These are phyloP conservation scores for Calliopsis andreniformis DNA, from an alignment of 1,140 invertebrate species.

Conservation along the genomic window DNA sequence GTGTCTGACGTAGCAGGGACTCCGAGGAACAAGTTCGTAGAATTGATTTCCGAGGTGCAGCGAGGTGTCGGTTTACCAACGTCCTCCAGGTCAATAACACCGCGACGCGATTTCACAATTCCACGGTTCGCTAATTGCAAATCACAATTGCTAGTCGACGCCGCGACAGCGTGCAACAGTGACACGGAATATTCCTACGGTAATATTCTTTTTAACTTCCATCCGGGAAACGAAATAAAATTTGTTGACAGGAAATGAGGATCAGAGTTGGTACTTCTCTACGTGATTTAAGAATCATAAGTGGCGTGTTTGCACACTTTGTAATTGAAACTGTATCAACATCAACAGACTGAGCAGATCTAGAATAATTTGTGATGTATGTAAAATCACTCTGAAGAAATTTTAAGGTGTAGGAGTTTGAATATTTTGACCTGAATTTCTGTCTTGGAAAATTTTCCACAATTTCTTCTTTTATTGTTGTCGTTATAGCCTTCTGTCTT, in stretches of 20 bases:
- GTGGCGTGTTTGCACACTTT: no score
- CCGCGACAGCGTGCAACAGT: slow-evolving; percentile 48
- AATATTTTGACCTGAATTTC: no score
- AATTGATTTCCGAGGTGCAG: slow-evolving; percentile 44
- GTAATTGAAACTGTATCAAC: no score
- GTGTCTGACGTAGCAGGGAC: slow-evolving; percentile 20
- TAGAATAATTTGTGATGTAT: no score
- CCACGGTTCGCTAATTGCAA: slow-evolving; percentile 77
- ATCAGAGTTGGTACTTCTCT: not conserved
- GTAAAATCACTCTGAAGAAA: no score
- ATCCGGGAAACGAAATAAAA: not conserved
- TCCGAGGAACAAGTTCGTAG: not conserved
- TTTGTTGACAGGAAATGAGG: not conserved
- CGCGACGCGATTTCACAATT: slow-evolving; percentile 77
- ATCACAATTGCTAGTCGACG: slow-evolving; percentile 69
- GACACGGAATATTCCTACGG: slow-evolving; percentile 35
- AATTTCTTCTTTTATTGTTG: no score
- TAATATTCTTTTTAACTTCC: not conserved
- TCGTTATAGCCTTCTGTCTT: no score
- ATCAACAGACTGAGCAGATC: no score
- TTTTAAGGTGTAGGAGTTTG: no score
- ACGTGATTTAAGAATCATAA: slow-evolving; percentile 14
- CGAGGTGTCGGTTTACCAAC: slow-evolving; percentile 43
- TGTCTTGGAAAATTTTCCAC: no score
- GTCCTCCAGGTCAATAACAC: slow-evolving; percentile 77